Evolutionary conservation across 2,888 invertebrate genomes (phyloP), one percentile per base, ranked within the genome.

Genomic region (Chrysina gloriosa): DNA sequence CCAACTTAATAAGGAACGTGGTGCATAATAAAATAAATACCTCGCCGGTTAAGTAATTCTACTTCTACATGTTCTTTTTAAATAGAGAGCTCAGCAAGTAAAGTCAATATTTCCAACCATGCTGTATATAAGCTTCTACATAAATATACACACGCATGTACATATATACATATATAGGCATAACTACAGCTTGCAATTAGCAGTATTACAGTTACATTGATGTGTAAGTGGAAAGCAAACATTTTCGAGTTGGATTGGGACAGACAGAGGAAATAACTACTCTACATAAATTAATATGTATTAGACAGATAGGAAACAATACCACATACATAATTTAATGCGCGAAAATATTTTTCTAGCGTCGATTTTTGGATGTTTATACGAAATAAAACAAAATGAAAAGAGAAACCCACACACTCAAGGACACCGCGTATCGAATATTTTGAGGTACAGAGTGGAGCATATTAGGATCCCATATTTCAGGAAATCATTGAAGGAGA

Each of bases 151-250:
- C 11, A 42, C 14, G 27, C 25, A 23, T 25, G 50, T 2, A 25
- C 25, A 50, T 5, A 11, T 48, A 27, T 27, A n/a, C n/a, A n/a
- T n/a, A n/a, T n/a, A n/a, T n/a, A n/a, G n/a, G n/a, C 27, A 11
- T 3, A 27, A 50, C 50, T 50, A 50, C 50, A 50, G 27, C 6
- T 50, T 11, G 50, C 50, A 50, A 50, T 50, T 50, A 50, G 50
- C 27, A n/a, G n/a, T 25, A 14, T 27, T 3, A 50, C 14, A 27
- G 25, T 50, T 21, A 50, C 50, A 50, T 25, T 27, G 27, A 25
- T 25, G 11, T 27, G n/a, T 50, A 25, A 50, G 50, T 50, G 50
- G 11, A 50, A 29, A 50, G 27, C 50, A 50, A 50, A 50, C 50
- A 50, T 25, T 42, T 42, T 42, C 14, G 42, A 14, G 14, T 4